phyloP scores from a whole-genome alignment of 2,113 vertebrate genomes.

The Rhinolophus sinicus region DNA sequence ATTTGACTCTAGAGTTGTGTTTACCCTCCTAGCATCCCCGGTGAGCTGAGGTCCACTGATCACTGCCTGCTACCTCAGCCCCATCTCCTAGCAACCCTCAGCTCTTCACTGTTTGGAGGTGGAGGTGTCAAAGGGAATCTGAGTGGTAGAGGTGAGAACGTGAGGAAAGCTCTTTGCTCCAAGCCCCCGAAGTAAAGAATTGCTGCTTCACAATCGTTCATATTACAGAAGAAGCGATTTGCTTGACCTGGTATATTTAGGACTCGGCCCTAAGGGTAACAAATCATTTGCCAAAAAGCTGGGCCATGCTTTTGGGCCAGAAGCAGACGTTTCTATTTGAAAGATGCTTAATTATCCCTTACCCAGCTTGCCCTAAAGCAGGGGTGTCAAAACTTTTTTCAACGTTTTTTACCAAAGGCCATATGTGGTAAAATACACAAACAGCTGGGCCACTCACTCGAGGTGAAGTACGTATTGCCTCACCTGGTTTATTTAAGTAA shows the following conservation, averaged over 20 bases:
- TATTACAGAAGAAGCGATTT: background rate
- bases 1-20: background rate
- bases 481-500: too few relatives aligned
- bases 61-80: background rate
- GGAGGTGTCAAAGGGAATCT: slow-evolving; percentile 24
- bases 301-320: background rate
- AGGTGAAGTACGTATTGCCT: too few relatives aligned
- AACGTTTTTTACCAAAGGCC: too few relatives aligned
- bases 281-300: background rate
- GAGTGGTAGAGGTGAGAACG: slow-evolving; percentile 58
- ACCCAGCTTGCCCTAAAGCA: background rate
- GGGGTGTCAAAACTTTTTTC: too few relatives aligned
- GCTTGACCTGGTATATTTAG: slow-evolving; percentile 6
- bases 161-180: slow-evolving; percentile 37
- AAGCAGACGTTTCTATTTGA: slow-evolving; percentile 1
- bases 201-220: background rate
- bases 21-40: background rate
- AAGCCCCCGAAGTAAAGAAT: background rate
- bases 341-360: background rate
- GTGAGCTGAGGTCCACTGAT: slow-evolving; percentile 53
- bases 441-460: too few relatives aligned
- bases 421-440: too few relatives aligned
- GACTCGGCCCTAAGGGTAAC: background rate
- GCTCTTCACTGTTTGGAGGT: background rate
- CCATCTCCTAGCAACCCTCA: slow-evolving; percentile 75